Evolutionary conservation across 2,888 invertebrate genomes (phyloP).

Genomic region (Azorinus chamasolen): DNA sequence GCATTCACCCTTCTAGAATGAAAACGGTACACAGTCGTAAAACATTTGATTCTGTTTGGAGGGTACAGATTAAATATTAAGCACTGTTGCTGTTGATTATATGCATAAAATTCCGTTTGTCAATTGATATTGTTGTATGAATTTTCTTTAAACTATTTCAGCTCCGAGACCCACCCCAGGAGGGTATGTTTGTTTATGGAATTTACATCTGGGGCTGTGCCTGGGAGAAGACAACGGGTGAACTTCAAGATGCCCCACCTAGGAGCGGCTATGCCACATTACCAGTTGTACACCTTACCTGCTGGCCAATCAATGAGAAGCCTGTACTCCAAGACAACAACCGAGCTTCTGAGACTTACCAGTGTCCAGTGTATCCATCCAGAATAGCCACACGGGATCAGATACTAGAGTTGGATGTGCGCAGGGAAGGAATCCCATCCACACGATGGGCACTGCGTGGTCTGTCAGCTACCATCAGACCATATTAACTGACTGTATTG

Average conservation of each 20-base stretch:
- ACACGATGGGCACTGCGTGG: conserved; percentile 85
- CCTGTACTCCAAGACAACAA: conserved; percentile 80
- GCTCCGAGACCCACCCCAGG: conserved; percentile 86
- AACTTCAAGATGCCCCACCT: conserved; percentile 84
- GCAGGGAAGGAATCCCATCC: conserved; percentile 81
- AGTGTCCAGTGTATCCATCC: conserved; percentile 85
- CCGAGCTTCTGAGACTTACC: conserved; percentile 81
- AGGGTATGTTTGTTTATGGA: conserved; percentile 86
- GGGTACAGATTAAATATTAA: too few relatives aligned
- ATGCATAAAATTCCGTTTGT: too few relatives aligned
- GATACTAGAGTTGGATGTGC: conserved; percentile 84
- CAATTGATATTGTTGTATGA: too few relatives aligned
- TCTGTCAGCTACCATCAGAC: conserved; percentile 84
- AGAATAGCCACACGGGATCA: conserved; percentile 78
- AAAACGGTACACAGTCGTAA: too few relatives aligned
- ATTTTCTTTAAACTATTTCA: conserved; percentile 56
- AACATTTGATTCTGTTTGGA: too few relatives aligned
- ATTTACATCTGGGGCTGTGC: conserved; percentile 86
- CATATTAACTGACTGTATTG: conserved; percentile 82
- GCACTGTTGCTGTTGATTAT: too few relatives aligned
- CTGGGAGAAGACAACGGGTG: conserved; percentile 86
- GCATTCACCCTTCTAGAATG: too few relatives aligned
- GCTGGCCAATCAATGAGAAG: conserved; percentile 82
- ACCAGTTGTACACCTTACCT: conserved; percentile 85
- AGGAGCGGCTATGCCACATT: conserved; percentile 79